Evolutionary conservation across 2,888 invertebrate species (phyloP).

Genomic region (Luperina nickerlii): DNA sequence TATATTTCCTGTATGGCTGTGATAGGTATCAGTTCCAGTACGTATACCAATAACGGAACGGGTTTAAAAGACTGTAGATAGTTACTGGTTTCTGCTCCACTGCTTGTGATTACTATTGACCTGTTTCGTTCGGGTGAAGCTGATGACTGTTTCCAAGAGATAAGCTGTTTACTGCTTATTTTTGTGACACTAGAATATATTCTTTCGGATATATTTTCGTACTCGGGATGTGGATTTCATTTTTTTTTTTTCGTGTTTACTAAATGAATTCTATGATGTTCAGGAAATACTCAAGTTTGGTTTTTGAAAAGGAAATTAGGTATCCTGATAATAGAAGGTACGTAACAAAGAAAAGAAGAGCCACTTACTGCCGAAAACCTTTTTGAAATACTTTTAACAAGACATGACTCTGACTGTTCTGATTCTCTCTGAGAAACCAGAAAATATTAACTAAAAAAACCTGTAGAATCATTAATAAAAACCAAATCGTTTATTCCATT

Average conservation of each 20-base stretch:
- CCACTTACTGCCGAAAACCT: background rate
- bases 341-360: background rate
- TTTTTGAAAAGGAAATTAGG: background rate
- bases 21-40: constrained; percentile 40
- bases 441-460: background rate
- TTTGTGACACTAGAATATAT: background rate
- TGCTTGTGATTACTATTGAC: constrained; percentile 36
- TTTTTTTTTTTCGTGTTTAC: background rate
- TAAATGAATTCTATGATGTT: background rate
- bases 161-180: constrained; percentile 36
- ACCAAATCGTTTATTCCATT: background rate
- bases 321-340: background rate
- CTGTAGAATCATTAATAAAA: constrained; percentile 3
- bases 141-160: constrained; percentile 44
- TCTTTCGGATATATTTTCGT: background rate
- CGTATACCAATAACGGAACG: constrained; percentile 46
- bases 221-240: background rate
- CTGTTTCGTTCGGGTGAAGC: constrained; percentile 31
- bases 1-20: constrained; percentile 27
- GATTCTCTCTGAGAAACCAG: background rate
- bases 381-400: background rate
- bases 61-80: constrained; percentile 48
- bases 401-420: too few species aligned
- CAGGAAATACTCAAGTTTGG: background rate
- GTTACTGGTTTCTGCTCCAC: constrained; percentile 41